Conservation (phyloP, 2,113 vertebrate species). For the Oryzias celebensis region DNA sequence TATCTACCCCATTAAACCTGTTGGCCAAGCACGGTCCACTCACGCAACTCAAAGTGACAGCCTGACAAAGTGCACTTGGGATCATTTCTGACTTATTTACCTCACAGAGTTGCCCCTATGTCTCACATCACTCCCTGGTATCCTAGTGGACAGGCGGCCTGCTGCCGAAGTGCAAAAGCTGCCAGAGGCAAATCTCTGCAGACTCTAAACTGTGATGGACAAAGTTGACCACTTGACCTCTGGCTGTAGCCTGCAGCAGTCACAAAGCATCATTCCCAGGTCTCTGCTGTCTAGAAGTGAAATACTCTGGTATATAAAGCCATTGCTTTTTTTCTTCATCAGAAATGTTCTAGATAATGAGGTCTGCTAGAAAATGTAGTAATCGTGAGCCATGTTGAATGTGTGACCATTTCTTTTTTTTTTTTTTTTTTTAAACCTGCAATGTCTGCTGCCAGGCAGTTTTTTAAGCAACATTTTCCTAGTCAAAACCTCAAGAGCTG, state of each 20-base stretch:
- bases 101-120: slow-evolving; percentile 7
- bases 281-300: slow-evolving; percentile 20
- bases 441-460: background rate
- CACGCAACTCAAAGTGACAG: slow-evolving; percentile 23
- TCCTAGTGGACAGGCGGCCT: slow-evolving; percentile 20
- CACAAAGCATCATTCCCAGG: background rate
- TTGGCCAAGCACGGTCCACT: background rate
- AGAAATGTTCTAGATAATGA: too few species aligned
- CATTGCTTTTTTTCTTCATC: too few species aligned
- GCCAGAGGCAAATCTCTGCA: slow-evolving; percentile 31
- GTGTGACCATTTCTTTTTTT: too few species aligned
- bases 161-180: slow-evolving; percentile 23
- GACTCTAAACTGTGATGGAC: slow-evolving; percentile 38
- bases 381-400: too few species aligned
- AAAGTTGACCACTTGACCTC: slow-evolving; percentile 42
- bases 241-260: slow-evolving; percentile 30
- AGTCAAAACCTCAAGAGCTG: slow-evolving; percentile 28
- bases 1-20: too few species aligned
- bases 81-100: slow-evolving; percentile 35
- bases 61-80: slow-evolving; percentile 10
- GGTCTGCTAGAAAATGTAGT: too few species aligned
- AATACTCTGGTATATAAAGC: background rate
- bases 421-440: too few species aligned
- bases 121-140: slow-evolving; percentile 29
- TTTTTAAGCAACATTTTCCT: slow-evolving; percentile 6